Evolutionary conservation across 2,113 vertebrate genomes (phyloP).

Genomic region (Protobothrops mucrosquamatus): DNA sequence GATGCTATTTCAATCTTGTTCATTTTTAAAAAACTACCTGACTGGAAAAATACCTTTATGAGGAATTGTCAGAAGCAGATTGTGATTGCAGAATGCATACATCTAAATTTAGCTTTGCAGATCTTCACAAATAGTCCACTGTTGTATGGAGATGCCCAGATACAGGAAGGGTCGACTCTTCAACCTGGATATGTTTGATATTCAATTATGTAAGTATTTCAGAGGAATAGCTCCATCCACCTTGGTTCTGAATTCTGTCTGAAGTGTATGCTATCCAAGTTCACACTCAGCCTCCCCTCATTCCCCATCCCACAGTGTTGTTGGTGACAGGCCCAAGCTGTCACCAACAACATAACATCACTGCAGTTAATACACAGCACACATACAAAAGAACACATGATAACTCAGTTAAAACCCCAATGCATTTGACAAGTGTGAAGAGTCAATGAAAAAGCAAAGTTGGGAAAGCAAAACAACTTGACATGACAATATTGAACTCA

Average conservation of each 20-base stretch:
- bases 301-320: background rate
- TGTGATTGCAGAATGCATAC: background rate
- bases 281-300: background rate
- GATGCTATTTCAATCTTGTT: background rate
- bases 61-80: background rate
- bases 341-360: background rate
- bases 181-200: background rate
- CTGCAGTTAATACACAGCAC: background rate
- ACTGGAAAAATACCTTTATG: background rate
- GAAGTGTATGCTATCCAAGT: background rate
- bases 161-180: background rate
- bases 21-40: background rate
- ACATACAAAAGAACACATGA: background rate
- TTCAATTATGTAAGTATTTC: background rate
- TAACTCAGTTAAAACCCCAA: background rate
- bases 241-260: background rate
- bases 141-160: background rate
- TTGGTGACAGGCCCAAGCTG: background rate
- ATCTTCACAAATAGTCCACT: background rate
- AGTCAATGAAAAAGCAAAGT: background rate
- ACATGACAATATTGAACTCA: background rate
- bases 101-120: background rate
- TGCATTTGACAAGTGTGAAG: background rate
- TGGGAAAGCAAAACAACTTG: background rate
- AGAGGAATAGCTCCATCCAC: background rate